phyloP scores from a whole-genome alignment of 1,140 invertebrate genomes.

The Ephestia elutella region DNA sequence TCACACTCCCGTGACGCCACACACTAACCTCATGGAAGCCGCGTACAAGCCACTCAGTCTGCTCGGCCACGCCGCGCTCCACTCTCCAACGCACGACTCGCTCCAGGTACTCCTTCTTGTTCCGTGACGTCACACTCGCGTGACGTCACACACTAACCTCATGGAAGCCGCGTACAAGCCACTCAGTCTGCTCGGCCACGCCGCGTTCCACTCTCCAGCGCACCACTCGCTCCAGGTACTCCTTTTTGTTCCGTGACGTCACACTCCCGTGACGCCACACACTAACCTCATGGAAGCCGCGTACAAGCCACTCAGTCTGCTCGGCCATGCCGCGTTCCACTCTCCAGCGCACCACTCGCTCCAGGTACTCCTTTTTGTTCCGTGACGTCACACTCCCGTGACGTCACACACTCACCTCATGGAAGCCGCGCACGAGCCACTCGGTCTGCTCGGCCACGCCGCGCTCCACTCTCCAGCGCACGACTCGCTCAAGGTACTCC shows the following conservation, averaged over 20 bases:
- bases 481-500: constrained; percentile 95
- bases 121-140: too few relatives aligned
- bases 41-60: constrained; percentile 93
- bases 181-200: constrained; percentile 95
- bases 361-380: constrained; percentile 99
- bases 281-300: constrained; percentile 92
- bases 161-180: constrained; percentile 94
- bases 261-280: constrained; percentile 70
- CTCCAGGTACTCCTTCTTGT: constrained; percentile 99
- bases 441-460: constrained; percentile 96
- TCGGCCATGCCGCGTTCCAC: constrained; percentile 95
- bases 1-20: constrained; percentile 76
- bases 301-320: constrained; percentile 94
- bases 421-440: constrained; percentile 93
- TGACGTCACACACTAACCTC: constrained; percentile 77
- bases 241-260: constrained; percentile 97
- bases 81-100: constrained; percentile 93
- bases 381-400: too few relatives aligned
- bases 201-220: constrained; percentile 95
- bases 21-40: constrained; percentile 91
- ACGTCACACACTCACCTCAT: constrained; percentile 80
- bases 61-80: constrained; percentile 94
- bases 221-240: constrained; percentile 95
- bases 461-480: constrained; percentile 94
- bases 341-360: constrained; percentile 92